Conservation (phyloP, 2,888 invertebrate species). For the Drosophila histrio region DNA sequence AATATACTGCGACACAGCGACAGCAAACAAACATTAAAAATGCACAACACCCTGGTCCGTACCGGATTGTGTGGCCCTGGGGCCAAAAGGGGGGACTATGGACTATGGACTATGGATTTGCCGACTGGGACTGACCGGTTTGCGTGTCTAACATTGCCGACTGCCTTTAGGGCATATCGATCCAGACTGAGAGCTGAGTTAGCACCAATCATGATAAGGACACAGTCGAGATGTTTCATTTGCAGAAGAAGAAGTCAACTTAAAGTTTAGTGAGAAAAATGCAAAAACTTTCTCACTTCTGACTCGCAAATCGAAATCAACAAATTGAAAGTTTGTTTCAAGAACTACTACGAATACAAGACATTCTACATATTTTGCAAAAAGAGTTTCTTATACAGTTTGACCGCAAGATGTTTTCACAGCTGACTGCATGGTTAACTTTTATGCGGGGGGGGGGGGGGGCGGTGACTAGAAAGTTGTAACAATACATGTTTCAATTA, state of each 20-base stretch:
- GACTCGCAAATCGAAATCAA: slow-evolving; percentile 34
- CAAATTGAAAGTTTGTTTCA: slow-evolving; percentile 48
- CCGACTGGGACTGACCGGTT: slow-evolving; percentile 20
- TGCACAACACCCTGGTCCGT: slow-evolving; percentile 52
- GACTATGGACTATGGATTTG: neutral
- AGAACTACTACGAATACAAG: slow-evolving; percentile 7
- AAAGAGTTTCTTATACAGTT: slow-evolving; percentile 2
- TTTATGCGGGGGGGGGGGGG: neutral
- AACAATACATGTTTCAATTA: neutral
- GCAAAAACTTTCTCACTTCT: slow-evolving; percentile 32
- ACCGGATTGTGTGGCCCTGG: slow-evolving; percentile 31
- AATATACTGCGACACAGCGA: slow-evolving; percentile 70
- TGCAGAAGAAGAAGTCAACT: slow-evolving; percentile 16
- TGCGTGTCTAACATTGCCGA: slow-evolving; percentile 58
- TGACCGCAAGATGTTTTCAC: slow-evolving; percentile 24
- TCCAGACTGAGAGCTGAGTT: slow-evolving; percentile 47
- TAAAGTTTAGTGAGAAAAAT: slow-evolving; percentile 14
- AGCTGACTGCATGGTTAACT: slow-evolving; percentile 11
- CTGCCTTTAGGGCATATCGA: slow-evolving; percentile 60
- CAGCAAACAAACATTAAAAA: slow-evolving; percentile 71
- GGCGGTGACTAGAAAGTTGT: no score
- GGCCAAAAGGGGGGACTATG: slow-evolving; percentile 27
- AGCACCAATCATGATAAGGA: slow-evolving; percentile 50
- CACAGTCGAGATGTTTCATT: slow-evolving; percentile 20
- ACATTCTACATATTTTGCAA: slow-evolving; percentile 16